Conservation (phyloP, 2,113 vertebrate species). For the Pygoscelis adeliae region DNA sequence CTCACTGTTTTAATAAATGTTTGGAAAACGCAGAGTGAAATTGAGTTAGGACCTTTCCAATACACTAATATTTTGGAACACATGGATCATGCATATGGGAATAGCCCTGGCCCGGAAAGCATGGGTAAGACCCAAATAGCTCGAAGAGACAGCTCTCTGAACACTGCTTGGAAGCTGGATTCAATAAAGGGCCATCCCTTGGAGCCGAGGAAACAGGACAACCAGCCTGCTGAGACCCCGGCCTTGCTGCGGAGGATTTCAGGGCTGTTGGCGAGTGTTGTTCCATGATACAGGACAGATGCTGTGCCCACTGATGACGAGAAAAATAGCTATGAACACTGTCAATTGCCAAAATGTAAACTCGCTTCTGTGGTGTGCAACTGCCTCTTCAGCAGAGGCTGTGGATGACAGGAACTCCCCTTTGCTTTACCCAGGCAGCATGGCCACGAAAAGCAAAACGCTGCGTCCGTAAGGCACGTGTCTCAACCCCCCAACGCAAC, state of each 20-base stretch:
- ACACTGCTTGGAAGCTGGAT: not conserved
- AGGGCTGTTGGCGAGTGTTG: not conserved
- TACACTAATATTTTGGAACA: conserved; percentile 8
- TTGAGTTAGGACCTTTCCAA: conserved; percentile 1
- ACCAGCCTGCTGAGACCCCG: not conserved
- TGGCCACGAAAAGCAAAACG: rapidly evolving
- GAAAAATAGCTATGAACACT: not conserved
- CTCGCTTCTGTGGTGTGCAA: not conserved
- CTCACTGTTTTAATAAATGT: conserved; percentile 12
- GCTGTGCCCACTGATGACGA: not conserved
- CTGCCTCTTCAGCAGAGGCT: not conserved
- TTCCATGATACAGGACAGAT: not conserved
- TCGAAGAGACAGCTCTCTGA: not conserved
- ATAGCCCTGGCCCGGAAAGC: conserved; percentile 19
- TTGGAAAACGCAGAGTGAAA: conserved; percentile 6
- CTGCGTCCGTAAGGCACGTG: not conserved
- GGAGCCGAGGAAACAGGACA: not conserved
- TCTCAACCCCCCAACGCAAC: not conserved
- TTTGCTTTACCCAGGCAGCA: rapidly evolving
- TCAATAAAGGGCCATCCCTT: not conserved
- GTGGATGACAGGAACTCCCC: rapidly evolving
- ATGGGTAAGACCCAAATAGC: not conserved
- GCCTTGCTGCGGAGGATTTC: not conserved
- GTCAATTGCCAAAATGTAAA: not conserved
- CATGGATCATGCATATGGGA: not conserved